These are phyloP conservation scores for Bathynomus jamesi DNA, from an alignment of 1,140 invertebrate genomes.

Conservation along the genomic window DNA sequence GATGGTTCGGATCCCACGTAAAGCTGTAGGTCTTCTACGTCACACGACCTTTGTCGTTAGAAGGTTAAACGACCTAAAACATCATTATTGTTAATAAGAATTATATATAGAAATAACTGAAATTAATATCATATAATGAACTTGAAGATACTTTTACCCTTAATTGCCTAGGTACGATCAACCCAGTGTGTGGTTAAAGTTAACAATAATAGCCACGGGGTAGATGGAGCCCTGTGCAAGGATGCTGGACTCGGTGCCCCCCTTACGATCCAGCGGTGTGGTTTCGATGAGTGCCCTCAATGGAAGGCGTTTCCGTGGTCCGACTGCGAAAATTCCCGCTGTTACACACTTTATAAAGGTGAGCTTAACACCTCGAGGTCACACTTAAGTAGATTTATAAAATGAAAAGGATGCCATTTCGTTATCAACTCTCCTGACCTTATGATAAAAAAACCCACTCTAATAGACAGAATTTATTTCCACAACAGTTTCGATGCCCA, in stretches of 20 bases:
- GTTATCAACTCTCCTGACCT: too few species aligned
- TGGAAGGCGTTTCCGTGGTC: constrained; percentile 67
- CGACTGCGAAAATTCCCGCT: constrained; percentile 58
- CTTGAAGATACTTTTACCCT: neutral
- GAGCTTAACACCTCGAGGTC: constrained; percentile 19
- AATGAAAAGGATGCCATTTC: too few species aligned
- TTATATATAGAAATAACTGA: neutral
- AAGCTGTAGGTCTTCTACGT: too few species aligned
- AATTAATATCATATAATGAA: constrained; percentile 2
- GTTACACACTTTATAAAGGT: constrained; percentile 67
- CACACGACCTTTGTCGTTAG: too few species aligned
- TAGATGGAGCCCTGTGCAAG: constrained; percentile 60
- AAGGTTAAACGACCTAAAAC: too few species aligned
- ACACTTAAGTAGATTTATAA: too few species aligned
- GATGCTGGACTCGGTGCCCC: constrained; percentile 59
- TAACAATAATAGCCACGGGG: constrained; percentile 50
- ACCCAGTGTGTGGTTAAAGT: constrained; percentile 59
- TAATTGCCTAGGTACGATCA: constrained; percentile 52
- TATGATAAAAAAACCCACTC: too few species aligned
- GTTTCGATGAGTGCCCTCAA: constrained; percentile 58
- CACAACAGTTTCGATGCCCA: too few species aligned
- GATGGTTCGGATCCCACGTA: too few species aligned
- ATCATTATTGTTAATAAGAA: too few species aligned
- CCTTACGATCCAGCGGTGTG: constrained; percentile 58
- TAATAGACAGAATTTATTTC: too few species aligned